Percentiles rank a stretch among this genome's conserved stretches.
These are phyloP conservation scores for Agonopterix subpropinquella DNA, from an alignment of 2,888 invertebrate species.

Conservation along the genomic window DNA sequence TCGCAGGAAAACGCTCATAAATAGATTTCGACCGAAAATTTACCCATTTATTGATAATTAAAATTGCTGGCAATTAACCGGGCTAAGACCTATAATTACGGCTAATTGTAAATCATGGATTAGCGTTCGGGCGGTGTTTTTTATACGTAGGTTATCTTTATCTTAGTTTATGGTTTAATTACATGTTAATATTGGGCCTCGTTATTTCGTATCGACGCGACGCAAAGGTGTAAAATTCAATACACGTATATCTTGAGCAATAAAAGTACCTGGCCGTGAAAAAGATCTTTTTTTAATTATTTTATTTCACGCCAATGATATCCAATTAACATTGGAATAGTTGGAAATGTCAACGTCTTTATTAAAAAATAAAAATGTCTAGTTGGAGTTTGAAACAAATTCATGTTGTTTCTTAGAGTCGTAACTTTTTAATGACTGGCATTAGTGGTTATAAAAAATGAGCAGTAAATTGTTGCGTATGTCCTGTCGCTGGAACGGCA, in stretches of 20 bases:
- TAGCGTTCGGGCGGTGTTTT: slow-evolving; percentile 50
- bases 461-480: slow-evolving; percentile 11
- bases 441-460: too few species aligned
- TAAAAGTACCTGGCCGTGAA: slow-evolving; percentile 29
- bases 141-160: slow-evolving; percentile 46
- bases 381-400: neutral
- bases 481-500: slow-evolving; percentile 36
- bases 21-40: slow-evolving; percentile 29
- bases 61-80: slow-evolving; percentile 63
- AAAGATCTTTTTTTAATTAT: slow-evolving; percentile 12
- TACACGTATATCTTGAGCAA: slow-evolving; percentile 37
- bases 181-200: slow-evolving; percentile 44
- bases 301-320: slow-evolving; percentile 8
- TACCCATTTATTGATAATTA: slow-evolving; percentile 61
- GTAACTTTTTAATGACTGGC: too few species aligned
- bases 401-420: too few species aligned
- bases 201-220: slow-evolving; percentile 43
- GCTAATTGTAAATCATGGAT: slow-evolving; percentile 63
- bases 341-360: slow-evolving; percentile 8
- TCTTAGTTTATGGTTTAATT: slow-evolving; percentile 71
- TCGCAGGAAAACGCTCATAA: slow-evolving; percentile 30
- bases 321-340: slow-evolving; percentile 7
- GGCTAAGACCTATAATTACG: slow-evolving; percentile 53
- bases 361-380: neutral
- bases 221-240: slow-evolving; percentile 46